phyloP scores from a whole-genome alignment of 2,888 invertebrate species.

The Tromatobia lineatoria region DNA sequence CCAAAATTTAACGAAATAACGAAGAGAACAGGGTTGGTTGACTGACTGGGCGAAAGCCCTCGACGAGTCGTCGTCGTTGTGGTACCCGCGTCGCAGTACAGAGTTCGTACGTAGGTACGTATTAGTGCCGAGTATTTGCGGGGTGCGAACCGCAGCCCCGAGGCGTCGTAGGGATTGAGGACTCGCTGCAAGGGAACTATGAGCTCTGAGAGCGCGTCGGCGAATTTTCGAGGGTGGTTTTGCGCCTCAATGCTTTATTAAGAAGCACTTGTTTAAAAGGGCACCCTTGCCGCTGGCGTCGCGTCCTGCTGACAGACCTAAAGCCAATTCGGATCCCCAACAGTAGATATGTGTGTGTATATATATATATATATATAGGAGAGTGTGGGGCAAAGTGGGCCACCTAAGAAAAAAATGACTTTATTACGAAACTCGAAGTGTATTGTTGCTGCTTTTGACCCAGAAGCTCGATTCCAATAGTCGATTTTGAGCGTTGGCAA shows the following conservation, averaged over 20 bases:
- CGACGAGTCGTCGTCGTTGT: conserved; percentile 43
- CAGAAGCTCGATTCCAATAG: too few relatives aligned
- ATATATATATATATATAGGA: conserved; percentile 13
- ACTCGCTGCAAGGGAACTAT: conserved; percentile 49
- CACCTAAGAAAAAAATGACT: too few relatives aligned
- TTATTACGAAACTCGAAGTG: too few relatives aligned
- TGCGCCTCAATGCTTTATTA: conserved; percentile 85
- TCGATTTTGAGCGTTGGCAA: too few relatives aligned
- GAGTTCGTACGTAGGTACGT: conserved; percentile 45
- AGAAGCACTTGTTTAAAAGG: conserved; percentile 85
- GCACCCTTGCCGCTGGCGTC: conserved; percentile 76
- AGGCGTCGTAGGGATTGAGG: conserved; percentile 69
- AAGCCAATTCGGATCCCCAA: conserved; percentile 79
- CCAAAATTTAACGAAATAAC: conserved; percentile 79
- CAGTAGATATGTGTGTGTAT: conserved; percentile 33
- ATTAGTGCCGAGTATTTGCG: conserved; percentile 53
- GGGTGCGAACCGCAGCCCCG: conserved; percentile 68
- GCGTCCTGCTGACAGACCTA: conserved; percentile 76
- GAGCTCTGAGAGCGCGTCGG: conserved; percentile 71
- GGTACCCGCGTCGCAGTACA: background rate
- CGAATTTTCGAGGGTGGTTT: conserved; percentile 85
- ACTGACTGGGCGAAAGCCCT: conserved; percentile 49
- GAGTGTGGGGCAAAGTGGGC: too few relatives aligned
- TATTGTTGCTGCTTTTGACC: too few relatives aligned
- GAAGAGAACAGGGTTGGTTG: conserved; percentile 62